Conservation (phyloP, 2,113 vertebrate genomes). For the Chaenocephalus aceratus region DNA sequence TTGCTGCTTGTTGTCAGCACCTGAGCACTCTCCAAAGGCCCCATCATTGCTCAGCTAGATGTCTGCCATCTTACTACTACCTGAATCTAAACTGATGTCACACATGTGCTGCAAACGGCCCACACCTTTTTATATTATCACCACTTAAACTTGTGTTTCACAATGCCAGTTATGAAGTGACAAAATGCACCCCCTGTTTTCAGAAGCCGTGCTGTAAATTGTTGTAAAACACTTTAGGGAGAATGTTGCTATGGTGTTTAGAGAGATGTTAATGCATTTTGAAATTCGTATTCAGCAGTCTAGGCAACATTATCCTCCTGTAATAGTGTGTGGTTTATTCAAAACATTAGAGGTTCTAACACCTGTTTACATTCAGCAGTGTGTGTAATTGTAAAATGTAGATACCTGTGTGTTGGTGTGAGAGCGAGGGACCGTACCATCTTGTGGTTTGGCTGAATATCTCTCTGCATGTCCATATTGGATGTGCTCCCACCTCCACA, state of each 20-base stretch:
- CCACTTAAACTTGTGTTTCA: background rate
- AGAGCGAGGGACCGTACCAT: background rate
- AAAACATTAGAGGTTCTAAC: background rate
- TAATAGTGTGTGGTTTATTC: background rate
- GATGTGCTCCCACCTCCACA: constrained; percentile 39
- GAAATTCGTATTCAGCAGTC: constrained; percentile 1
- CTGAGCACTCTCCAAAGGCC: background rate
- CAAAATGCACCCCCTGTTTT: background rate
- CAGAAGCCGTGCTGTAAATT: constrained; percentile 4
- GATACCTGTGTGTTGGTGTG: background rate
- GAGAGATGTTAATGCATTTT: constrained; percentile 1
- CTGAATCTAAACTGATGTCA: background rate
- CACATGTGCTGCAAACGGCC: constrained; percentile 2
- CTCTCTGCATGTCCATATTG: too few relatives aligned
- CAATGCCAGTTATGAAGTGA: background rate
- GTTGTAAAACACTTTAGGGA: background rate
- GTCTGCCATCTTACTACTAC: background rate
- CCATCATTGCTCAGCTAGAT: constrained; percentile 4
- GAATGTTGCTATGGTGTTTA: constrained; percentile 4
- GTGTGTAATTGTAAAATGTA: background rate
- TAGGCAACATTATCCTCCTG: background rate
- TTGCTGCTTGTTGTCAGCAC: background rate
- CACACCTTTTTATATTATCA: background rate
- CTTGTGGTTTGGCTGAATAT: constrained; percentile 30
- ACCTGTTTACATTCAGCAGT: constrained; percentile 1